Conservation (phyloP, 2,797 vertebrate genomes). For the Anomalospiza imberbis region DNA sequence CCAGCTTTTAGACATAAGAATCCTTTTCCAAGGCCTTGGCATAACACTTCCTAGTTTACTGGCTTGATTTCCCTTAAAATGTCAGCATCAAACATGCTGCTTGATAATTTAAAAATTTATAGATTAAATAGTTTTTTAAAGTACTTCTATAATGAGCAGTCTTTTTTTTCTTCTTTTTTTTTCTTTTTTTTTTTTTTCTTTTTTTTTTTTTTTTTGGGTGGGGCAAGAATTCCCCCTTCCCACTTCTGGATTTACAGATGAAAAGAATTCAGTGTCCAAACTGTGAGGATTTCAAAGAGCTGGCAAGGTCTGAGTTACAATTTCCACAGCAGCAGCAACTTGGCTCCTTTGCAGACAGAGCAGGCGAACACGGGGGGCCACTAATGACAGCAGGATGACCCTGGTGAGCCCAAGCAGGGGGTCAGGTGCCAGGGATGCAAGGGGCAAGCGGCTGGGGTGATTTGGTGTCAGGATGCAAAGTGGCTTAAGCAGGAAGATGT, state of each 20-base stretch:
- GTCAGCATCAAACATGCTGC: neutral
- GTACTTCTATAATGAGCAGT: neutral
- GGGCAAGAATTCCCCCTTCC: neutral
- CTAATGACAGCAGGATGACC: constrained; percentile 9
- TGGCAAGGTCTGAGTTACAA: neutral
- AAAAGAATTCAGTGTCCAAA: neutral
- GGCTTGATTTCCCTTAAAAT: neutral
- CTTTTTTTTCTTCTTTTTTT: neutral
- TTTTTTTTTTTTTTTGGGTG: neutral
- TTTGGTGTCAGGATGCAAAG: constrained; percentile 18
- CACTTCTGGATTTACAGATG: neutral
- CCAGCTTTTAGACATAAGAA: neutral
- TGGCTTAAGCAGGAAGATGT: neutral
- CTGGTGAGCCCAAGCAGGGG: constrained; percentile 37
- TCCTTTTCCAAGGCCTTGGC: neutral
- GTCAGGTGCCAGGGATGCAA: neutral
- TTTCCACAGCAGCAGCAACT: neutral
- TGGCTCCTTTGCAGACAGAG: neutral
- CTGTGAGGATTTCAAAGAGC: neutral
- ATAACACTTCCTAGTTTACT: neutral
- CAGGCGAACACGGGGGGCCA: fast-evolving
- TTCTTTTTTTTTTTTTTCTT: neutral
- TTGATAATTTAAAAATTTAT: neutral
- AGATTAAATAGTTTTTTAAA: neutral
- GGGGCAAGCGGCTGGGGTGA: neutral